These are phyloP conservation scores for Oreortyx pictus DNA, from an alignment of 2,797 vertebrate genomes.

Conservation along the genomic window DNA sequence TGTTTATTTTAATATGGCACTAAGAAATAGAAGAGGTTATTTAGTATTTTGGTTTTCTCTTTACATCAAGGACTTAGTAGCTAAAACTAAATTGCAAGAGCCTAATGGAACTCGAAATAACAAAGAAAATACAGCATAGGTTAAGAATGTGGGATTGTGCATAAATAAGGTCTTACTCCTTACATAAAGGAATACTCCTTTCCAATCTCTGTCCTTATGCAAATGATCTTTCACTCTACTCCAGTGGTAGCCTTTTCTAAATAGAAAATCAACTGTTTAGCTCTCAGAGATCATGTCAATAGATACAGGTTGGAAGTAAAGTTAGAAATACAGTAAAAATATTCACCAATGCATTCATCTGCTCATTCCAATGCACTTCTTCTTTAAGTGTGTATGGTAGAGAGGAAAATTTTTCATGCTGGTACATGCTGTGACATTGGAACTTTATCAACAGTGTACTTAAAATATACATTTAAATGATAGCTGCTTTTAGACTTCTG, in stretches of 20 bases:
- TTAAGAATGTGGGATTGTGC: not conserved
- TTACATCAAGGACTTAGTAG: not conserved
- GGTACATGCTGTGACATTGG: not conserved
- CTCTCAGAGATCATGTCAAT: not conserved
- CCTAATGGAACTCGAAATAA: not conserved
- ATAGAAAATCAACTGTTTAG: not conserved
- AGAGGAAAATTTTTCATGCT: not conserved
- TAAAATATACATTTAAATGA: slow-evolving; percentile 16
- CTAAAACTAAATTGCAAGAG: not conserved
- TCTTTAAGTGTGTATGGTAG: not conserved
- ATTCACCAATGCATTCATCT: not conserved
- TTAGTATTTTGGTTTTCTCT: not conserved
- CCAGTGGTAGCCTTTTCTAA: not conserved
- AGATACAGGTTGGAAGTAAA: not conserved
- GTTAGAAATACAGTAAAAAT: not conserved
- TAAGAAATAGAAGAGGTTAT: not conserved
- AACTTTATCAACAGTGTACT: not conserved
- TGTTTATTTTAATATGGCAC: not conserved
- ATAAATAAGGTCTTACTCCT: not conserved
- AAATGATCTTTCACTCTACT: not conserved
- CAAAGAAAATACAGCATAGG: not conserved
- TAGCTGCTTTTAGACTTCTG: slow-evolving; percentile 14
- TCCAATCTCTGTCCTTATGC: not conserved
- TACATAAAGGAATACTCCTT: not conserved
- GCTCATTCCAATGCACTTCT: not conserved